Evolutionary conservation across 2,797 vertebrate species (phyloP).

Genomic region (Scomberomorus guttatus): DNA sequence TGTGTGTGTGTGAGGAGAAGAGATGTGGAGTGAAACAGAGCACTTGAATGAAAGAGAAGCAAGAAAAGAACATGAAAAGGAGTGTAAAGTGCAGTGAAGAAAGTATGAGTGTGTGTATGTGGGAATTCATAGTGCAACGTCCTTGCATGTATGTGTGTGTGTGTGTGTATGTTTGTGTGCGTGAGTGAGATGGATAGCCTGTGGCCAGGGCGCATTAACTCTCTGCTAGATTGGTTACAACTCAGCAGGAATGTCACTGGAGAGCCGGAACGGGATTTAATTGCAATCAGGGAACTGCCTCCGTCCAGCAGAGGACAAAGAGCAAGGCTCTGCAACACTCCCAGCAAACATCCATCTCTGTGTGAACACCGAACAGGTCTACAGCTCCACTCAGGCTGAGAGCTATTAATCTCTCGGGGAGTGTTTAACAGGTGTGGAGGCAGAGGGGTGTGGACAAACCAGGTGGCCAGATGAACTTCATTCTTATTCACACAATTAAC

Average conservation of each 20-base stretch:
- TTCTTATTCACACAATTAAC: slow-evolving; percentile 28
- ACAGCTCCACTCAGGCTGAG: slow-evolving; percentile 45
- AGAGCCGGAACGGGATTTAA: slow-evolving; percentile 80
- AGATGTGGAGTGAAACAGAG: slow-evolving; percentile 17
- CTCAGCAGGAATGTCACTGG: slow-evolving; percentile 78
- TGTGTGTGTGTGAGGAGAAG: slow-evolving; percentile 2
- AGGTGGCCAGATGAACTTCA: slow-evolving; percentile 41
- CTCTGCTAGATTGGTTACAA: slow-evolving; percentile 80
- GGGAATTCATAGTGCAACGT: slow-evolving; percentile 20
- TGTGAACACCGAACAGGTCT: slow-evolving; percentile 52
- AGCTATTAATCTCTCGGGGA: slow-evolving; percentile 69
- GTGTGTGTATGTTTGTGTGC: slow-evolving; percentile 40
- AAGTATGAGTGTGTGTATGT: slow-evolving; percentile 19
- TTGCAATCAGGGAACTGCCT: slow-evolving; percentile 79
- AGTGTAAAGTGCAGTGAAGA: slow-evolving; percentile 17
- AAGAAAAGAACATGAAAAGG: slow-evolving; percentile 1
- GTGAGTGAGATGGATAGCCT: slow-evolving; percentile 78
- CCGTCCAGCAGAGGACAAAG: slow-evolving; percentile 68
- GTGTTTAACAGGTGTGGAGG: slow-evolving; percentile 64
- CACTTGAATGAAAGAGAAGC: slow-evolving; percentile 27
- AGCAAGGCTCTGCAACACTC: slow-evolving; percentile 32
- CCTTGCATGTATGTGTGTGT: not conserved
- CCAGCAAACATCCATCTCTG: slow-evolving; percentile 70
- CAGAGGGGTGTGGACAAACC: slow-evolving; percentile 33
- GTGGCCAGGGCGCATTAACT: slow-evolving; percentile 77